phyloP scores from a whole-genome alignment of 1,140 invertebrate species.

The Drosophila lowei region DNA sequence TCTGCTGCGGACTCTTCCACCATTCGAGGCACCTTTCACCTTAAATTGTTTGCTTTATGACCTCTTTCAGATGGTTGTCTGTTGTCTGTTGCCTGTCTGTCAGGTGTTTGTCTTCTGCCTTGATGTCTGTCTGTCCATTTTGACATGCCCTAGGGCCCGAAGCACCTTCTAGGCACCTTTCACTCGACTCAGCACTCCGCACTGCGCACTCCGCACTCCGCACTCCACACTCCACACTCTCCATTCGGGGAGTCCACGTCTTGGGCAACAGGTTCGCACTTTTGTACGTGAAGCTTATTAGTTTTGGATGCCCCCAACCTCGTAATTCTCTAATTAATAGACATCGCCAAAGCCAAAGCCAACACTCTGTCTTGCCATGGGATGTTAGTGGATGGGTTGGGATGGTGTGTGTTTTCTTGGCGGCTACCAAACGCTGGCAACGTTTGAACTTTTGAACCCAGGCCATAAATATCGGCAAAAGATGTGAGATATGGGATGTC shows the following conservation, averaged over 20 bases:
- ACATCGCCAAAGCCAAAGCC: constrained; percentile 53
- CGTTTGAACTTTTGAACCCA: constrained; percentile 69
- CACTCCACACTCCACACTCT: no score
- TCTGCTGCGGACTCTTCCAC: constrained; percentile 49
- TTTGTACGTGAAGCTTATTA: constrained; percentile 38
- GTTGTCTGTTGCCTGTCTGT: constrained; percentile 38
- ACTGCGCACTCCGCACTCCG: no score
- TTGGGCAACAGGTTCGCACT: constrained; percentile 21
- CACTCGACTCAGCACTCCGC: constrained; percentile 7
- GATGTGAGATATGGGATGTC: constrained; percentile 65
- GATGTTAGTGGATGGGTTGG: no score
- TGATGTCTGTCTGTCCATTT: constrained; percentile 26
- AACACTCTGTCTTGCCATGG: constrained; percentile 19
- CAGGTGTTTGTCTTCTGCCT: constrained; percentile 46
- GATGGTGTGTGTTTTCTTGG: no score
- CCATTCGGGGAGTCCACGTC: no score
- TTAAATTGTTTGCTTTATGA: constrained; percentile 79
- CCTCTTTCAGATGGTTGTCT: constrained; percentile 63
- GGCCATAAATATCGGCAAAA: constrained; percentile 73
- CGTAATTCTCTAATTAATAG: constrained; percentile 74
- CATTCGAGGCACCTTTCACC: constrained; percentile 70
- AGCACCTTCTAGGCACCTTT: constrained; percentile 49
- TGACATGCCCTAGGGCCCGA: constrained; percentile 40
- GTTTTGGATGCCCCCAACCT: constrained; percentile 3
- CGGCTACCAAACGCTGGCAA: constrained; percentile 17